Percentiles rank a stretch among this genome's conserved stretches.
Evolutionary conservation across 2,797 vertebrate genomes (phyloP).

Genomic region (Heterohyrax brucei): DNA sequence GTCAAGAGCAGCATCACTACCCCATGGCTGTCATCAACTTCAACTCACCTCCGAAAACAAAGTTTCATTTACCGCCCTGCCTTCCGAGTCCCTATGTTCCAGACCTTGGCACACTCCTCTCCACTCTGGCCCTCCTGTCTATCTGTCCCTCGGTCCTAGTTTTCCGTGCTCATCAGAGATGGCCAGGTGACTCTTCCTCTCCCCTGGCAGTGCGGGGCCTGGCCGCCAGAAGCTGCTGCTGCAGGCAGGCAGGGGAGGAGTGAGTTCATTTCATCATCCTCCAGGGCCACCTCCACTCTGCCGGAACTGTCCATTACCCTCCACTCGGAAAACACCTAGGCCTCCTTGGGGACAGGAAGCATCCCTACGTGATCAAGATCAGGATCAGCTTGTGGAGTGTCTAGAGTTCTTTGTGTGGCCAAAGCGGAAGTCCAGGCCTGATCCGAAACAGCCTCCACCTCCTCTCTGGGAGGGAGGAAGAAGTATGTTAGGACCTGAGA

Average conservation of each 20-base stretch:
- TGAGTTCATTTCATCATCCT: slow-evolving; percentile 76
- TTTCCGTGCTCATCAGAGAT: not conserved
- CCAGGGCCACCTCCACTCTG: slow-evolving; percentile 44
- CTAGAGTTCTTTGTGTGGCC: not conserved
- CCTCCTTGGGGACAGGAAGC: slow-evolving; percentile 69
- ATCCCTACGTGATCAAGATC: slow-evolving; percentile 47
- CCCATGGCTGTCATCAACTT: not conserved
- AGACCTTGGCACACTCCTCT: not conserved
- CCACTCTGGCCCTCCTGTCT: not conserved
- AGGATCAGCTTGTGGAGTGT: not conserved
- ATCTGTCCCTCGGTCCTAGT: not conserved
- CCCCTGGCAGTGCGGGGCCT: not conserved
- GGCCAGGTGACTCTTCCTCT: not conserved
- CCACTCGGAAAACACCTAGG: slow-evolving; percentile 52
- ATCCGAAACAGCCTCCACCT: not conserved
- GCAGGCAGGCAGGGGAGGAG: not conserved
- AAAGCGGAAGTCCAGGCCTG: not conserved
- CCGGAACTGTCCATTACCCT: not conserved
- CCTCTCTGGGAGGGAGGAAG: too few relatives aligned
- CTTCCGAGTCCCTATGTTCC: not conserved
- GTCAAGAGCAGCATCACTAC: not conserved
- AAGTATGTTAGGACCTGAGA: too few relatives aligned
- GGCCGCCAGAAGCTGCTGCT: not conserved
- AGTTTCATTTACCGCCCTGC: not conserved
- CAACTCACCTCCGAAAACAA: not conserved